Evolutionary conservation across 1,140 invertebrate species (phyloP).

Genomic region (Lucilia cuprina): DNA sequence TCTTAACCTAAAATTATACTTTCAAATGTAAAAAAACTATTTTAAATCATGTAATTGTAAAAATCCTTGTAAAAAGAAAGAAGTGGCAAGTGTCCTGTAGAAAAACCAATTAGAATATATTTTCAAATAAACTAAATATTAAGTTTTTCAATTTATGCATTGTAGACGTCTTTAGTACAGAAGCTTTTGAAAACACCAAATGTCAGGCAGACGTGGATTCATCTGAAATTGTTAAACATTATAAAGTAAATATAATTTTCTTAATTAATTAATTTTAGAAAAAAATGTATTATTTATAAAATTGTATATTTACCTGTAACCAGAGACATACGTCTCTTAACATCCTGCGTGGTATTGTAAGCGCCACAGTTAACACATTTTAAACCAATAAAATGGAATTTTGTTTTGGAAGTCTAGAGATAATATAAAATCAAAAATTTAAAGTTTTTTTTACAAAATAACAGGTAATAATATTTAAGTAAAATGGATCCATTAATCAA

Average conservation of each 20-base stretch:
- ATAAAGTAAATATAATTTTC: neutral
- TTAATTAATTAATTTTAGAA: slow-evolving; percentile 3
- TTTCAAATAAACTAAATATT: slow-evolving; percentile 2
- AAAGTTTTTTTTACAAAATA: neutral
- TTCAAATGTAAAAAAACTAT: too few relatives aligned
- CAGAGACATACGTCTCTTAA: slow-evolving; percentile 56
- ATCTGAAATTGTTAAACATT: slow-evolving; percentile 42
- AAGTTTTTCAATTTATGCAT: neutral
- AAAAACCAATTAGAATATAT: neutral
- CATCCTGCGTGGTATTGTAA: slow-evolving; percentile 81
- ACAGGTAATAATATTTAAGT: neutral
- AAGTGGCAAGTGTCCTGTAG: neutral
- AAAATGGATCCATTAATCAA: slow-evolving; percentile 26
- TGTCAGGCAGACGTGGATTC: slow-evolving; percentile 57
- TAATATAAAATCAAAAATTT: slow-evolving; percentile 43
- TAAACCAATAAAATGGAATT: slow-evolving; percentile 84
- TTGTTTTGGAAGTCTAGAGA: slow-evolving; percentile 80
- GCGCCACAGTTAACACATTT: slow-evolving; percentile 85
- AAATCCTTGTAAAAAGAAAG: neutral
- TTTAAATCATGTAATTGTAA: too few relatives aligned
- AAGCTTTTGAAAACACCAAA: neutral
- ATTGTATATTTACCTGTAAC: slow-evolving; percentile 41
- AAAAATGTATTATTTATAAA: neutral
- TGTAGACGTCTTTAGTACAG: neutral
- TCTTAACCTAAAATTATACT: neutral